Evolutionary conservation across 2,797 vertebrate species (phyloP), one percentile per base, ranked within the genome.

Genomic region (Hipposideros larvatus): DNA sequence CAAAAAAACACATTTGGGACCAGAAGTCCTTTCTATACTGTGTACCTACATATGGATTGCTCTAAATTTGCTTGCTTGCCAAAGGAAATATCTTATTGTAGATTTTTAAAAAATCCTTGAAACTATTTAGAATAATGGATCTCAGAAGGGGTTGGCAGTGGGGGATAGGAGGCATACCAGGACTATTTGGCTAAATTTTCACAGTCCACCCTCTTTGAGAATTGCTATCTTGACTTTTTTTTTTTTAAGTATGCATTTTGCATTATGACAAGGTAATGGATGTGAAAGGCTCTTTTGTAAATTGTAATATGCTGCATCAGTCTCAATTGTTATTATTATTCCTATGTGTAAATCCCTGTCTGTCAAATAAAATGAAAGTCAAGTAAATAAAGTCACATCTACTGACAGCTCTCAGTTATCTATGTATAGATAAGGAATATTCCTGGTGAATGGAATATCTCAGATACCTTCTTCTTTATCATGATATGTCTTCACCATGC

Each of bases 11-110:
- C 63, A 59, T 78, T 86, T 82, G 77, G 71, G 46, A 61, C 68
- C 93, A 78, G 28, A 90, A 85, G 83, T 94, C 61, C 63, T 90
- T 90, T 94, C 95, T 82, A 2, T 48, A 18, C 91, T 85, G 82
- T 92, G 65, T 85, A 5, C 73, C 5, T 70, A 68, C 21, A 18
- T 19, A 83, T 68, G 80, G 77, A 53, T 90, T 2, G 18, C 89
- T 92, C 90, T 93, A 84, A 82, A 71, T 83, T 41, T 94, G 79
- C 65, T 88, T 95, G 53, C 70, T 88, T 92, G 43, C 80, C 70
- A 87, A 94, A 97, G 78, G 79, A 95, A 70, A 59, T 68, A 48
- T 79, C 96, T 90, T 26, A 61, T 18, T n/a, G 9, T 14, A 46
- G 71, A 48, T 77, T 48, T 71, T 77, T 84, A 2, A 26, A 22